Conservation (phyloP, 2,113 vertebrate species). For the Capreolus pygargus region DNA sequence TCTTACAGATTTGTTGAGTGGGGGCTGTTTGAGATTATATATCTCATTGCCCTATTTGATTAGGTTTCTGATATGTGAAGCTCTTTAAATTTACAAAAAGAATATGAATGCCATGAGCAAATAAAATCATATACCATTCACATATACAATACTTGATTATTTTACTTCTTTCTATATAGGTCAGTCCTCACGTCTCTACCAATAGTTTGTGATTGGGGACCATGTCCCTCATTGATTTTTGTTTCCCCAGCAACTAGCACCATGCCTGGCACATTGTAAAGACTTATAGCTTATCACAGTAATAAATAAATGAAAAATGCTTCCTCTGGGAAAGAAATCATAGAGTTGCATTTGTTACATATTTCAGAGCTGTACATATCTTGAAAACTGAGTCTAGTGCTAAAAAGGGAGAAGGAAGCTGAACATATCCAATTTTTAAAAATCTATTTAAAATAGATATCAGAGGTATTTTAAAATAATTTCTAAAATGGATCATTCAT, state of each 20-base stretch:
- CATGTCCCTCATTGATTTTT: neutral
- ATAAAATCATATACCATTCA: neutral
- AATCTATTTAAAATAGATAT: slow-evolving; percentile 72
- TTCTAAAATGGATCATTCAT: slow-evolving; percentile 72
- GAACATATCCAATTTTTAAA: slow-evolving; percentile 65
- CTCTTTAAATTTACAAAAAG: slow-evolving; percentile 10
- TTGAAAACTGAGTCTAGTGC: slow-evolving; percentile 50
- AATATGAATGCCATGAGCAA: neutral
- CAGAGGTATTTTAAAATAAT: slow-evolving; percentile 71
- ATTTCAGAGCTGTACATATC: slow-evolving; percentile 47
- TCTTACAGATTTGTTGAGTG: neutral
- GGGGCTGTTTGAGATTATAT: neutral
- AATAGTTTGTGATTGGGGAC: neutral
- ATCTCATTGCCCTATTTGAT: neutral
- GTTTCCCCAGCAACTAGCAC: neutral
- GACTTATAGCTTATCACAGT: neutral
- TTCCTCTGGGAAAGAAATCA: neutral
- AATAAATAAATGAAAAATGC: slow-evolving; percentile 34
- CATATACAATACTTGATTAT: neutral
- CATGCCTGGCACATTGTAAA: neutral
- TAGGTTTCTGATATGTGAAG: neutral
- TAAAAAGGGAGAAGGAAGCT: slow-evolving; percentile 61
- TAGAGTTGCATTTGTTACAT: slow-evolving; percentile 56
- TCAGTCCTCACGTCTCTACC: neutral
- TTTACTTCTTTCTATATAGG: slow-evolving; percentile 7